Base-by-base conservation (phyloP, 2,797 vertebrate genomes). In the Melanotaenia trifasciata region DNA sequence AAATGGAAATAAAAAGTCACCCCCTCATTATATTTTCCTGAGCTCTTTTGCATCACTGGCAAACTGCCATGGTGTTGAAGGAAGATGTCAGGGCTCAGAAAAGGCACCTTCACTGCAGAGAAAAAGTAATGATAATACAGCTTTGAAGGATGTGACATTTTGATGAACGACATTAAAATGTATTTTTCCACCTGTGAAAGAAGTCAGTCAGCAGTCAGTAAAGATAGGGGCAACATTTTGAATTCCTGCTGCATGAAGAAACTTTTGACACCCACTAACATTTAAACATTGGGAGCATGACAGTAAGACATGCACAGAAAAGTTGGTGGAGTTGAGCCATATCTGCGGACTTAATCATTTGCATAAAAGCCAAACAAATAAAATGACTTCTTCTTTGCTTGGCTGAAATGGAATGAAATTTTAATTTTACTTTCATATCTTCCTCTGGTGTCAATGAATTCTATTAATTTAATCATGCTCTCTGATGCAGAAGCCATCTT, bases 351-450 rank as follows among this genome's bases (percentile, higher is more conserved):
- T 50, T 35, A 36, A 20, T 63, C 36, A 57, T 67, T 64, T 60
- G 64, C 63, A 64, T 47, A 67, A 72, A 74, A 22, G 43, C 28
- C 26, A 78, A 64, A 64, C 22, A 71, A 66, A 73, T 63, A 58
- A 83, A 76, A 59, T 6, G 26, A 61, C 38, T 47, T 32, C 40
- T 54, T 70, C 28, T 20, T 43, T 5, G 13, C 50, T 45, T n/a
- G 47, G 60, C 32, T 65, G 9, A 64, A 59, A 0, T 28, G 30
- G 69, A 73, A 62, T 24, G 5, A 68, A 73, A 72, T 58, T 59
- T 43, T 13, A 33, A 28, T 51, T 58, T 45, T 18, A 58, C 63
- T 24, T 61, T 32, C 28, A 69, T 57, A 53, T 65, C 58, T 68
- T 43, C 1, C 64, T 43, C 64, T 11, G 56, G 32, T 65, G 43